Conservation (phyloP, 2,888 invertebrate species). For the Drosophila quinaria region DNA sequence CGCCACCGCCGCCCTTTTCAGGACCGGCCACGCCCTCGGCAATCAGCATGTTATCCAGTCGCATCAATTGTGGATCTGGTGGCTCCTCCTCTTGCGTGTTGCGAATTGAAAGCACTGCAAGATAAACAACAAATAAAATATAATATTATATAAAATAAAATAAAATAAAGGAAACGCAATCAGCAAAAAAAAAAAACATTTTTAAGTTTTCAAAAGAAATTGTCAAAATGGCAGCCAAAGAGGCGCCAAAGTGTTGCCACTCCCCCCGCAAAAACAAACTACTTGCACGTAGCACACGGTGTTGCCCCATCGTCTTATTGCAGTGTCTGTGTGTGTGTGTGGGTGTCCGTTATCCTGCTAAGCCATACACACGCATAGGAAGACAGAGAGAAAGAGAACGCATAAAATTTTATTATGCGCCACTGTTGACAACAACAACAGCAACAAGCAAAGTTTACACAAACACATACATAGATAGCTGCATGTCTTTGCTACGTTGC, state of each 20-base stretch:
- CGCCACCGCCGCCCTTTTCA: slow-evolving; percentile 95
- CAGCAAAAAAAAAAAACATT: slow-evolving; percentile 20
- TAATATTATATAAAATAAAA: background rate
- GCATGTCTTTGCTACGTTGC: slow-evolving; percentile 9
- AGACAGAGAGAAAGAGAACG: slow-evolving; percentile 11
- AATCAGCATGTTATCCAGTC: slow-evolving; percentile 99
- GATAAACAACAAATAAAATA: slow-evolving; percentile 11
- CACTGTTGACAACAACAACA: slow-evolving; percentile 16
- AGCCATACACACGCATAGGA: slow-evolving; percentile 21
- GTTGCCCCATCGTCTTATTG: slow-evolving; percentile 26
- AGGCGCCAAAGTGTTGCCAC: slow-evolving; percentile 13
- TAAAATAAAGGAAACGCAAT: slow-evolving; percentile 12
- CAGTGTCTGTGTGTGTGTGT: slow-evolving; percentile 22
- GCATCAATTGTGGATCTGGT: slow-evolving; percentile 99
- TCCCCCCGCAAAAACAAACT: slow-evolving; percentile 9
- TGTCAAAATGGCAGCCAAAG: slow-evolving; percentile 13
- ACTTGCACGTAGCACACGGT: slow-evolving; percentile 24
- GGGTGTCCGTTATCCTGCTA: slow-evolving; percentile 31
- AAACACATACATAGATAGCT: slow-evolving; percentile 6
- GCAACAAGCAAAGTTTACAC: slow-evolving; percentile 13
- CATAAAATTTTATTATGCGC: slow-evolving; percentile 64
- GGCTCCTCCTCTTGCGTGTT: slow-evolving; percentile 99
- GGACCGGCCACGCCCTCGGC: slow-evolving; percentile 99
- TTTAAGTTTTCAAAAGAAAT: slow-evolving; percentile 13
- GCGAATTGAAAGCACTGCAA: slow-evolving; percentile 94